A percentile compares a stretch with the other conserved stretches of the same genome.
Conservation (phyloP, 1,140 invertebrate species). For the Cherax quadricarinatus region DNA sequence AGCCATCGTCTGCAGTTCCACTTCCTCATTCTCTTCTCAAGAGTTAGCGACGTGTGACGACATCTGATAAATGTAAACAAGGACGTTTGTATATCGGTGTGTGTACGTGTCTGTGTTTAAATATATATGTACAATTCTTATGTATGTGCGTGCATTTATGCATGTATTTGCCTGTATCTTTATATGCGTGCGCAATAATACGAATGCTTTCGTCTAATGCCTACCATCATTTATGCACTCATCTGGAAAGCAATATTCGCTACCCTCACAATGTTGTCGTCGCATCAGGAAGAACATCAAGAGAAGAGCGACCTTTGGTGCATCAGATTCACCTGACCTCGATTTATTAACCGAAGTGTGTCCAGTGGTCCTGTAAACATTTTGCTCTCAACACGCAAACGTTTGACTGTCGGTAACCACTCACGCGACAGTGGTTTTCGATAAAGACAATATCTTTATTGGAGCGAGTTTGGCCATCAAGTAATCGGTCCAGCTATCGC, state of each 20-base stretch:
- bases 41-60: too few relatives aligned
- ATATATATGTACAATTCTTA: too few relatives aligned
- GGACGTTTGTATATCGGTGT: too few relatives aligned
- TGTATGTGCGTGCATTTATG: neutral
- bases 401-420: constrained; percentile 25
- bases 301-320: neutral
- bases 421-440: constrained; percentile 15
- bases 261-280: neutral
- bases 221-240: neutral
- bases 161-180: neutral
- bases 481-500: neutral
- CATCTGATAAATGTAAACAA: too few relatives aligned
- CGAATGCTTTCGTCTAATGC: neutral
- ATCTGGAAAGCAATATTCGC: neutral
- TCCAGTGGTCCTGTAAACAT: neutral
- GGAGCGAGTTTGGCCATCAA: neutral
- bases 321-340: neutral
- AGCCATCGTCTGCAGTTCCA: too few relatives aligned
- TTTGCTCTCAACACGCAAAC: neutral
- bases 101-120: too few relatives aligned
- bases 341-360: neutral
- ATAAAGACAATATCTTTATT: neutral
- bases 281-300: neutral
- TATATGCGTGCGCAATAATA: neutral
- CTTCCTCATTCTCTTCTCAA: too few relatives aligned